Percentiles rank a stretch among this genome's conserved stretches.
phyloP scores from a whole-genome alignment of 2,888 invertebrate genomes.

The Cryptophagus acutangulus region DNA sequence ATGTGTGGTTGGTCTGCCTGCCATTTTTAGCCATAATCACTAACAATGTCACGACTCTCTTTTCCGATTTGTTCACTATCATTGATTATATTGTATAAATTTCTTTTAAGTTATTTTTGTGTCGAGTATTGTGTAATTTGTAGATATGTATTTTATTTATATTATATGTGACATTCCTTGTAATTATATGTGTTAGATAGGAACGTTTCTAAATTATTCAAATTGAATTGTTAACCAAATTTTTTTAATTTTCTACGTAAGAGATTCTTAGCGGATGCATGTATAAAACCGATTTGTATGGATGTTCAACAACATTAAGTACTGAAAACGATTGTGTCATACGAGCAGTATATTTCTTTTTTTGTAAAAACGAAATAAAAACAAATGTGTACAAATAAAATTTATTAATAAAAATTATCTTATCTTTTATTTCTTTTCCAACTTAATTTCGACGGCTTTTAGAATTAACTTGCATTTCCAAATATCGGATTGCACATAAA shows the following conservation, averaged over 20 bases:
- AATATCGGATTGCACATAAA: too few species aligned
- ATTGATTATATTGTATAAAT: conserved; percentile 16
- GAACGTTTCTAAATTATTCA: conserved; percentile 26
- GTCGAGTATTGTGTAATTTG: conserved; percentile 27
- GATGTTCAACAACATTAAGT: conserved; percentile 12
- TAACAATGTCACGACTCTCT: conserved; percentile 13
- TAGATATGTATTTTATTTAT: conserved; percentile 33
- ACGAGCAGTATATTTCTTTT: too few species aligned
- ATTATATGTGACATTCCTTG: conserved; percentile 19
- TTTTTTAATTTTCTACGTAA: too few species aligned
- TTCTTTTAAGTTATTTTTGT: conserved; percentile 19
- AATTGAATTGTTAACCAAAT: conserved; percentile 31
- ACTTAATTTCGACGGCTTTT: too few species aligned
- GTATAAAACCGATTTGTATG: conserved; percentile 1
- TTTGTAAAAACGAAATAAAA: conserved; percentile 23
- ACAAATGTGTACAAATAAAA: conserved; percentile 14
- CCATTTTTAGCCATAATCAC: conserved; percentile 40
- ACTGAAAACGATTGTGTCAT: conserved; percentile 23
- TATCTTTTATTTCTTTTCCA: not conserved
- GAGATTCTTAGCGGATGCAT: too few species aligned
- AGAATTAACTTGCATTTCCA: too few species aligned
- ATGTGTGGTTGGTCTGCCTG: conserved; percentile 35
- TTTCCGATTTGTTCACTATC: conserved; percentile 11
- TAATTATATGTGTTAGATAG: conserved; percentile 21
- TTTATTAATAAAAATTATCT: conserved; percentile 7